Conservation (phyloP, 2,113 vertebrate species). For the Gymnogyps californianus region DNA sequence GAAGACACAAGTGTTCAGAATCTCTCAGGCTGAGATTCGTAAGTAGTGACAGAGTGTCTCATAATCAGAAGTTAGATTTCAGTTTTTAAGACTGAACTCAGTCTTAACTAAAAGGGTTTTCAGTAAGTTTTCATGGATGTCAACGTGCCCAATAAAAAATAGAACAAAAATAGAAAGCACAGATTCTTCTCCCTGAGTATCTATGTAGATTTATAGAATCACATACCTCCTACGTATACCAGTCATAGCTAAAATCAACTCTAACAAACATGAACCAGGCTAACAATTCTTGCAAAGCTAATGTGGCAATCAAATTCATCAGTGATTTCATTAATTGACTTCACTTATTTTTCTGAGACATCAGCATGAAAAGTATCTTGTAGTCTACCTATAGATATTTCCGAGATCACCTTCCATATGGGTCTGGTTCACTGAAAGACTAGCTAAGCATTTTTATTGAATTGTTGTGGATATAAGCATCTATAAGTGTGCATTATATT, state of each 20-base stretch:
- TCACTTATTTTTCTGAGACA: not conserved
- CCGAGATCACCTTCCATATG: not conserved
- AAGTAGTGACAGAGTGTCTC: not conserved
- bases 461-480: not conserved
- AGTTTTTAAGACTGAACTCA: not conserved
- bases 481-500: not conserved
- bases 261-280: not conserved
- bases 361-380: not conserved
- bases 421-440: not conserved
- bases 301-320: not conserved
- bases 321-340: not conserved
- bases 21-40: not conserved
- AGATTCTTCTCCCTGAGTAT: not conserved
- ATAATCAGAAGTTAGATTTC: not conserved
- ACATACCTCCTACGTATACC: not conserved
- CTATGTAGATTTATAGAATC: not conserved
- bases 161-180: slow-evolving; percentile 3
- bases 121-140: not conserved
- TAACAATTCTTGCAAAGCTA: not conserved
- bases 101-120: not conserved
- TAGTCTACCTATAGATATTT: not conserved
- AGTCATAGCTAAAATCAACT: not conserved
- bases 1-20: not conserved
- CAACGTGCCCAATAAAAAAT: not conserved
- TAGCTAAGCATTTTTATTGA: not conserved